phyloP scores from a whole-genome alignment of 64 coral and sea anemone species.

The Pachyseris speciosa region DNA sequence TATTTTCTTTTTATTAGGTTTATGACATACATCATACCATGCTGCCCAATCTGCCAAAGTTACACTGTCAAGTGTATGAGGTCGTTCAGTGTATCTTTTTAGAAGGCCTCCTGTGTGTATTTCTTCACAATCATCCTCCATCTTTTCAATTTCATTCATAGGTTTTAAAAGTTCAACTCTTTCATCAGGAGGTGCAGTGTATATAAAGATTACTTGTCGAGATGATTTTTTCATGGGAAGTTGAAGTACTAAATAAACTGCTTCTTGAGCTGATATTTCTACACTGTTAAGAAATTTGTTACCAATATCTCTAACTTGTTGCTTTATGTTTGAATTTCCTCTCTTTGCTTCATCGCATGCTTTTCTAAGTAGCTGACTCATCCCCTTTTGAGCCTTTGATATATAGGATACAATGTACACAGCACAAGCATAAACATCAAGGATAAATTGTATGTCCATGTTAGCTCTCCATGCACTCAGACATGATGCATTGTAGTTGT shows the following conservation, averaged over 20 bases:
- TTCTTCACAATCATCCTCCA: conserved; percentile 52
- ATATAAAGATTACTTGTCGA: conserved; percentile 17
- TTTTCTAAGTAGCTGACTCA: not conserved
- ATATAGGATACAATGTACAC: conserved; percentile 22
- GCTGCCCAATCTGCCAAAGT: too few species aligned
- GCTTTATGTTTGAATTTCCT: conserved; percentile 34
- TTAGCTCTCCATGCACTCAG: conserved; percentile 27
- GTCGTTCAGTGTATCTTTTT: too few species aligned
- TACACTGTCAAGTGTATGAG: too few species aligned
- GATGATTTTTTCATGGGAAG: conserved; percentile 6
- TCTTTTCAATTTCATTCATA: conserved; percentile 19
- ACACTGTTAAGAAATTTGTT: conserved; percentile 38
- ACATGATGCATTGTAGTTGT: conserved; percentile 17
- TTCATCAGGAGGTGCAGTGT: conserved; percentile 59
- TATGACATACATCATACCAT: too few species aligned
- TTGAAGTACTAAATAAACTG: conserved; percentile 10
- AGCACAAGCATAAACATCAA: conserved; percentile 23
- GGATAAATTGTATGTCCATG: conserved; percentile 16
- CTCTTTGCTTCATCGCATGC: conserved; percentile 41
- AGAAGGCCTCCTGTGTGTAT: too few species aligned
- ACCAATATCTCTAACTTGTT: conserved; percentile 14
- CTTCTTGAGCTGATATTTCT: conserved; percentile 34
- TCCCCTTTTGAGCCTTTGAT: conserved; percentile 32
- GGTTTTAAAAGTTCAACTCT: too few species aligned
- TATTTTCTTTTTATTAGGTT: too few species aligned